These are phyloP conservation scores for Henricia sp. DNA, from an alignment of 53 echinoderm and acorn worm species.

Conservation along the genomic window DNA sequence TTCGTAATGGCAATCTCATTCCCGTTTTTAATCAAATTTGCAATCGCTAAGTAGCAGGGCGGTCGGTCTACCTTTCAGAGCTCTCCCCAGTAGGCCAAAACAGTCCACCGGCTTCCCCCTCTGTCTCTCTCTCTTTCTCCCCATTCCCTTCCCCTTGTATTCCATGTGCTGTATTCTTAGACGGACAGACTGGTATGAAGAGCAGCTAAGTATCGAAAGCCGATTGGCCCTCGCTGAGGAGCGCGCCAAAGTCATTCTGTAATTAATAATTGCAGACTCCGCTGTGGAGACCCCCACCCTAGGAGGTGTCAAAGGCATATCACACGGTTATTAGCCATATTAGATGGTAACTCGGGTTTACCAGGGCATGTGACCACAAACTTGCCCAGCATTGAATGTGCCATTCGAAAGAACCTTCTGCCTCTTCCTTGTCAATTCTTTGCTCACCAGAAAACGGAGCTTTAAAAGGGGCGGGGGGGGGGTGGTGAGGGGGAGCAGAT, in stretches of 20 bases:
- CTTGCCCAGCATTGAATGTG: conserved; percentile 45
- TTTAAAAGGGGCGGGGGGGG: not conserved
- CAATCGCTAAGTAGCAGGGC: conserved; percentile 62
- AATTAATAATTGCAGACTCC: conserved; percentile 51
- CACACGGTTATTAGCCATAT: conserved; percentile 58
- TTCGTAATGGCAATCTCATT: conserved; percentile 63
- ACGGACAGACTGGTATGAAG: not conserved
- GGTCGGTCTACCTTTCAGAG: conserved; percentile 34
- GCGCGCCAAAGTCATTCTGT: conserved; percentile 59
- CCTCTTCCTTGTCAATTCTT: conserved; percentile 29
- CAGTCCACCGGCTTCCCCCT: conserved; percentile 23
- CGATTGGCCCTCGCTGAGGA: conserved; percentile 42
- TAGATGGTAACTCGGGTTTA: conserved; percentile 12
- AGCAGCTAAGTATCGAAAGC: conserved; percentile 1
- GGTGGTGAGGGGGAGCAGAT: not conserved
- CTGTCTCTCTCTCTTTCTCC: not conserved
- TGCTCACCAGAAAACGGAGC: conserved; percentile 4
- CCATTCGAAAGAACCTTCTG: not conserved
- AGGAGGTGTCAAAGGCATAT: conserved; percentile 39
- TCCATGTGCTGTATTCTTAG: conserved; percentile 36
- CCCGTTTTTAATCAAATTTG: conserved; percentile 61
- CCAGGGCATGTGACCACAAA: conserved; percentile 11
- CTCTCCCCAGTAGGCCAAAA: conserved; percentile 9
- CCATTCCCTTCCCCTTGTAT: not conserved
- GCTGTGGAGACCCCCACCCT: not conserved